A percentile compares a stretch with the other conserved stretches of the same genome.
Conservation (phyloP, 1,140 invertebrate species). For the Heterodera carotae region DNA sequence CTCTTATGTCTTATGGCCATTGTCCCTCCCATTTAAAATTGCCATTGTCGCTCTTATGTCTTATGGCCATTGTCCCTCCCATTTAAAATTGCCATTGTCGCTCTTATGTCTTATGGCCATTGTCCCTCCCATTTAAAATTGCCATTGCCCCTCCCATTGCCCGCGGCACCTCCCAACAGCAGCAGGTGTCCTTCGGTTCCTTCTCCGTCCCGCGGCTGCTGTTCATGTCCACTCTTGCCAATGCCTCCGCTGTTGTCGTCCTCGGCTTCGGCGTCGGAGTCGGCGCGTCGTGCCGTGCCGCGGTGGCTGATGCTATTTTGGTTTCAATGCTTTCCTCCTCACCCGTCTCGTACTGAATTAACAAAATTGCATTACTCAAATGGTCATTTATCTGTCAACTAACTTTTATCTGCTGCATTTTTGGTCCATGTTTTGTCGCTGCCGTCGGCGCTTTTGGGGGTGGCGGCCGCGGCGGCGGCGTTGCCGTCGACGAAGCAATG, state of each 20-base stretch:
- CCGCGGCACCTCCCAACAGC: conserved; percentile 8
- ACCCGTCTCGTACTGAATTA: not conserved
- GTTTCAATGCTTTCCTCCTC: conserved; percentile 29
- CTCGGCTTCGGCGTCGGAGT: conserved; percentile 20
- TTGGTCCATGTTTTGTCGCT: not conserved
- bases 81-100: too few relatives aligned
- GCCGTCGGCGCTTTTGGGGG: conserved; percentile 7
- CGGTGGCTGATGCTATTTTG: conserved; percentile 25
- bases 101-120: too few relatives aligned
- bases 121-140: too few relatives aligned
- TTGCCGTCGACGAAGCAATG: conserved; percentile 13
- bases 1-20: too few relatives aligned
- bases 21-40: too few relatives aligned
- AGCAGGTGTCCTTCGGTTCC: not conserved
- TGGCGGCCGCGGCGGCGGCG: conserved; percentile 29
- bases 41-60: too few relatives aligned
- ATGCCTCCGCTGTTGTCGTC: not conserved
- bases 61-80: too few relatives aligned
- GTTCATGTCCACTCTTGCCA: conserved; percentile 1
- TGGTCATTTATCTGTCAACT: not conserved
- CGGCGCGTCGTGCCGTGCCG: conserved; percentile 25
- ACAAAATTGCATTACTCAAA: not conserved
- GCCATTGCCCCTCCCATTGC: not conserved
- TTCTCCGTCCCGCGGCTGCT: not conserved
- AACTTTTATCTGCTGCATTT: not conserved